Conservation (phyloP, 1,140 invertebrate genomes). For the Bombus turneri region DNA sequence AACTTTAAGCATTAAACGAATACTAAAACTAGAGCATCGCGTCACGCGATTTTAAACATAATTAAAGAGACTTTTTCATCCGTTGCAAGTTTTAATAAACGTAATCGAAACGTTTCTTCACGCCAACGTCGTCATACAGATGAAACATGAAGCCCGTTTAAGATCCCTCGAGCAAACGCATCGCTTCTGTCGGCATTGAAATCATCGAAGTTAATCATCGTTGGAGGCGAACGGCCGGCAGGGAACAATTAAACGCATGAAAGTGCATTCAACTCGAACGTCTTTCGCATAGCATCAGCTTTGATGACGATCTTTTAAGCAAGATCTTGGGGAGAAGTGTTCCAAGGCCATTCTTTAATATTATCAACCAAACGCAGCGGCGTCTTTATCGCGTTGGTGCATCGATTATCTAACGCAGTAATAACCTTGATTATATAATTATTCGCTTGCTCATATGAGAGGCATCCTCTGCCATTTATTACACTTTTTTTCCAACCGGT, state of each 20-base stretch:
- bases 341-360: not conserved
- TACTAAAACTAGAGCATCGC: not conserved
- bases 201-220: slow-evolving; percentile 26
- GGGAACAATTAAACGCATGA: slow-evolving; percentile 15
- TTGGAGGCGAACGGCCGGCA: slow-evolving; percentile 18
- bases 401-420: slow-evolving; percentile 56
- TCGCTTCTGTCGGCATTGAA: slow-evolving; percentile 37
- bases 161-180: not conserved
- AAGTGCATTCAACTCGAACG: not conserved
- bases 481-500: not conserved
- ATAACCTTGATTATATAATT: slow-evolving; percentile 63
- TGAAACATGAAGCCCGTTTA: not conserved
- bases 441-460: slow-evolving; percentile 34
- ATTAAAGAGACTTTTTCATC: slow-evolving; percentile 24
- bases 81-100: slow-evolving; percentile 21
- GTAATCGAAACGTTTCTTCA: not conserved
- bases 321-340: no score
- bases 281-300: not conserved
- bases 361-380: not conserved
- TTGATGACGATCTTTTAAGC: not conserved
- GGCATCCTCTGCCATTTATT: slow-evolving; percentile 37
- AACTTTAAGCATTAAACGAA: not conserved
- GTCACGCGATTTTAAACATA: slow-evolving; percentile 32
- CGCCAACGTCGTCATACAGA: not conserved
- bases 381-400: slow-evolving; percentile 41